phyloP scores from a whole-genome alignment of 2,888 invertebrate genomes.

The Cheilosia vernalis region DNA sequence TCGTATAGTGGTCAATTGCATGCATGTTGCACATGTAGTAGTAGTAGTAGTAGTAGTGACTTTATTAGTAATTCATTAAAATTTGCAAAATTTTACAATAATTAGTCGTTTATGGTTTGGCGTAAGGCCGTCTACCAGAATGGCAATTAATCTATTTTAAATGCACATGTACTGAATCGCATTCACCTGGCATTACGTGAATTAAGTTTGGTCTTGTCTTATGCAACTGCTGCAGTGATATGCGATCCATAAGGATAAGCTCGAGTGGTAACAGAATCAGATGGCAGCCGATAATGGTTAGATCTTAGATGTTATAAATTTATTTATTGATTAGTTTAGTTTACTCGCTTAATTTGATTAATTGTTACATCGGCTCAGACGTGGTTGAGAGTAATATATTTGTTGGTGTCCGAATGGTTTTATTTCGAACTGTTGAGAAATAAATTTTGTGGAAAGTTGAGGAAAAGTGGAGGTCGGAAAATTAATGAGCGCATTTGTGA shows the following conservation, averaged over 20 bases:
- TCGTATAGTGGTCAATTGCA: slow-evolving; percentile 26
- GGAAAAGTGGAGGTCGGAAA: too few species aligned
- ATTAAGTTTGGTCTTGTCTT: slow-evolving; percentile 18
- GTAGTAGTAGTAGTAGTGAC: too few species aligned
- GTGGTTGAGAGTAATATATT: not conserved
- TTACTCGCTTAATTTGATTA: slow-evolving; percentile 35
- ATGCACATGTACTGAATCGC: slow-evolving; percentile 48
- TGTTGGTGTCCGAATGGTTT: not conserved
- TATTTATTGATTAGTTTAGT: slow-evolving; percentile 25
- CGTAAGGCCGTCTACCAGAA: too few species aligned
- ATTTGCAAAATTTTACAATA: too few species aligned
- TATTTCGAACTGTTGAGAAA: not conserved
- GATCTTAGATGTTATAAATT: slow-evolving; percentile 1
- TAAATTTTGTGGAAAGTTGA: too few species aligned
- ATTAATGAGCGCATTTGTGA: too few species aligned
- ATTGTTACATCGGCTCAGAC: slow-evolving; percentile 1
- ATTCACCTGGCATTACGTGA: slow-evolving; percentile 49
- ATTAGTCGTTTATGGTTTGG: too few species aligned
- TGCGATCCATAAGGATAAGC: slow-evolving; percentile 24
- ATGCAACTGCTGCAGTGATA: slow-evolving; percentile 35
- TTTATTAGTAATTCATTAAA: too few species aligned
- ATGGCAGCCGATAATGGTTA: not conserved
- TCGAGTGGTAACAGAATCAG: slow-evolving; percentile 19
- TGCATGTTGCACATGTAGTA: slow-evolving; percentile 56
- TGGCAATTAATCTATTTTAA: too few species aligned